Conservation (phyloP, 2,797 vertebrate species). For the Phataginus tetradactyla region DNA sequence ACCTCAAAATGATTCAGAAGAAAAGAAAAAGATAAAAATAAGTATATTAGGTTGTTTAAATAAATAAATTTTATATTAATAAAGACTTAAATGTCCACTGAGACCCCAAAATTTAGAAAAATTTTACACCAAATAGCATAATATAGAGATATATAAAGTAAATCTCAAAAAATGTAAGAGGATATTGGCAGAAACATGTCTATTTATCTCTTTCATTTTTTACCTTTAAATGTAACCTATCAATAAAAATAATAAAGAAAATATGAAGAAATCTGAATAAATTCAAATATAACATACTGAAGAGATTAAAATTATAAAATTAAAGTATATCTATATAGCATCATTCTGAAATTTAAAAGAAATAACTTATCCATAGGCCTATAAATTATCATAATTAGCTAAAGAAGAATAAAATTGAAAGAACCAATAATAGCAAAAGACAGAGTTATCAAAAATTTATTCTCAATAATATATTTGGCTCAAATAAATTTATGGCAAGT, state of each 20-base stretch:
- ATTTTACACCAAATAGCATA: not conserved
- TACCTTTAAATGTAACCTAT: not conserved
- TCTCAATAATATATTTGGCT: not conserved
- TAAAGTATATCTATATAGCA: not conserved
- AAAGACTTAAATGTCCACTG: not conserved
- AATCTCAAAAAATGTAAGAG: not conserved
- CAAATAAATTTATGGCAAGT: not conserved
- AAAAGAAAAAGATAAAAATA: not conserved
- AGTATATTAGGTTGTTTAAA: not conserved
- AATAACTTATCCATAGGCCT: not conserved
- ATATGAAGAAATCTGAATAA: not conserved
- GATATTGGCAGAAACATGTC: not conserved
- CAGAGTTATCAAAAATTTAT: slow-evolving; percentile 20
- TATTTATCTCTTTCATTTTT: not conserved
- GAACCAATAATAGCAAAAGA: not conserved
- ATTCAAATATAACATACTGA: not conserved
- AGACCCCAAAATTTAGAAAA: not conserved
- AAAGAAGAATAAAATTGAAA: not conserved
- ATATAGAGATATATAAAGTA: not conserved
- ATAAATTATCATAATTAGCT: not conserved
- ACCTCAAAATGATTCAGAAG: not conserved
- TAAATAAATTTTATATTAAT: not conserved
- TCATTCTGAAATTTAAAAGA: not conserved
- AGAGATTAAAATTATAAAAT: not conserved
- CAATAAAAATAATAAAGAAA: not conserved